Evolutionary conservation across 2,797 vertebrate species (phyloP), one percentile per base, ranked within the genome.

Genomic region (Tokudaia tokunoshimensis): DNA sequence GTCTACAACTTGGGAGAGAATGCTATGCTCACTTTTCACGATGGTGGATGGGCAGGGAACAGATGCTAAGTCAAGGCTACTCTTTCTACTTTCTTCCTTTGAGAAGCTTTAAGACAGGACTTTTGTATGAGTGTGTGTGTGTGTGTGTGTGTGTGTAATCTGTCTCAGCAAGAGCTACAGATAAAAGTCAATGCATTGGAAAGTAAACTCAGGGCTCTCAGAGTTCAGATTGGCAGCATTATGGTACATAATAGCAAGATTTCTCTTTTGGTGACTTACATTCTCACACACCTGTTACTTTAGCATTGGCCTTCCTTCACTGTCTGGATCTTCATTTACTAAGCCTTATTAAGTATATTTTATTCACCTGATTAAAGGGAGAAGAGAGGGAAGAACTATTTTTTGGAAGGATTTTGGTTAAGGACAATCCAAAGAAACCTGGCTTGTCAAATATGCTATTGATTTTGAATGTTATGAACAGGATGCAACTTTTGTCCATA

Each of bases 381-480:
- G 99, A 44, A 99, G 98, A 97, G 99, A 98, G 89, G 99, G 11
- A 98, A 89, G 99, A 99, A 98, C 96, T n/a, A 50, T 75, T 97
- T 94, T 22, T 75, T 29, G 97, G 97, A 6, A 98, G 98, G 83
- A 98, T 96, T 0, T 29, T 65, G 55, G 29, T 98, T 94, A 99
- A 99, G 14, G 81, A 97, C 0, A 97, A 94, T 91, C 97, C 98
- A 91, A 99, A 98, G 97, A 98, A 99, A 80, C 92, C 98, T 86
- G 99, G 99, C 95, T 96, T 99, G 74, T 99, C 99, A 97, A 99
- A 97, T 97, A 99, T 99, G 99, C 98, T 99, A 0, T 99, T 99
- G 85, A 99, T 99, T 97, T 98, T 99, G 84, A 99, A 99, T 98
- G 99, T 99, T 98, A 99, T 99, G 85, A 98, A 97, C 94, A 99